Percentiles rank a stretch among this genome's conserved stretches.
phyloP scores from a whole-genome alignment of 2,888 invertebrate genomes.

The Glomeris marginata region DNA sequence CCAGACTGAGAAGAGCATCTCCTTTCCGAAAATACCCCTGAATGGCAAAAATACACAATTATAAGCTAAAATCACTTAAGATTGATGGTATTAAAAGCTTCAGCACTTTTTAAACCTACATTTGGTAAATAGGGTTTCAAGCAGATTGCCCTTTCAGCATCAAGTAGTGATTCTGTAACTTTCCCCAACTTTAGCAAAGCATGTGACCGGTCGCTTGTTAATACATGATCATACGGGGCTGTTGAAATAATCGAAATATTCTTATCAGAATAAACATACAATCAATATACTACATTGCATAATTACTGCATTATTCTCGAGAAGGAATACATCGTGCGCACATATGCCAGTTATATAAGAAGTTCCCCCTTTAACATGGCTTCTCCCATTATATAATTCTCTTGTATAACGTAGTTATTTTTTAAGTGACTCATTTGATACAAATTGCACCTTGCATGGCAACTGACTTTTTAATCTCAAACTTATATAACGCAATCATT shows the following conservation, averaged over 20 bases:
- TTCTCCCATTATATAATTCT: too few species aligned
- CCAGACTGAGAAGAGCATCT: conserved; percentile 37
- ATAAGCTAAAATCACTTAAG: conserved; percentile 1
- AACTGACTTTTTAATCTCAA: too few species aligned
- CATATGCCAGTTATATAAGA: too few species aligned
- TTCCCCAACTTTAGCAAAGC: conserved; percentile 43
- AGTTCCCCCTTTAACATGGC: too few species aligned
- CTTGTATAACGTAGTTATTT: too few species aligned
- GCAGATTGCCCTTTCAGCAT: conserved; percentile 47
- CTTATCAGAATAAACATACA: too few species aligned
- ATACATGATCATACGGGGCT: conserved; percentile 48
- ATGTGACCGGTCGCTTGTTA: conserved; percentile 47
- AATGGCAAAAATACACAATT: conserved; percentile 16
- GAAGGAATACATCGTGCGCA: too few species aligned
- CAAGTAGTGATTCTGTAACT: conserved; percentile 45
- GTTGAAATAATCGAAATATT: conserved; percentile 28
- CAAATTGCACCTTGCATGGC: too few species aligned
- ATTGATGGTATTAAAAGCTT: background rate
- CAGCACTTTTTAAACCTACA: conserved; percentile 30
- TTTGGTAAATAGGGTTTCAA: conserved; percentile 50
- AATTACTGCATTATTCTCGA: too few species aligned
- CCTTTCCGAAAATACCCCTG: conserved; percentile 44
- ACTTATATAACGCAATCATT: too few species aligned
- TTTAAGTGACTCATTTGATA: too few species aligned
- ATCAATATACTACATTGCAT: too few species aligned